Base-by-base conservation (phyloP, 2,888 invertebrate species). In the Chloroclysta siterata region DNA sequence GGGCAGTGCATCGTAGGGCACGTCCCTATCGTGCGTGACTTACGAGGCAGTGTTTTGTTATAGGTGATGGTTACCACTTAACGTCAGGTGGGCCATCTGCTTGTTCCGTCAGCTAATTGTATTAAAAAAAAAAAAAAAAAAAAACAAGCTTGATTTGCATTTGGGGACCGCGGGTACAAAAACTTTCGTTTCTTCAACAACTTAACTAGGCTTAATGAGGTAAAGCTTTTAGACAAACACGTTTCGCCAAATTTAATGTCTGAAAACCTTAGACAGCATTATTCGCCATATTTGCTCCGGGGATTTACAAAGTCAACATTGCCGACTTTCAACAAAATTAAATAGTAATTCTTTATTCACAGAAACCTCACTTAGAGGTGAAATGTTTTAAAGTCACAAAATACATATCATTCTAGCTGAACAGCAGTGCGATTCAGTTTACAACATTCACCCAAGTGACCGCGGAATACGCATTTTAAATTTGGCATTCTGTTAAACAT, bases 221-320 rank as follows among this genome's bases (percentile, higher is more conserved):
- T 75, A 84, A 89, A 87, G 88, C 89, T 89, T 88, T 89, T 85
- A 89, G 85, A 82, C 82, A 75, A 83, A 84, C 84, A 84, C 78
- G 82, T 81, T 83, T 72, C 72, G 71, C 66, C 72, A 78, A 80
- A 83, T 85, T 83, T 82, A 79, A 82, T 77, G 75, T 72, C 75
- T 78, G 74, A 71, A 76, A 75, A 72, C 73, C 66, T 78, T 76
- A 74, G 72, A 76, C 73, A 79, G 80, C 71, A 80, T 71, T 79
- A 78, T 82, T 78, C 73, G 82, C 77, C 79, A 79, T 84, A 79
- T 84, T 81, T 80, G 72, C 77, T 71, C 66, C 46, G 33, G 57
- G 73, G 75, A 80, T 82, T 79, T 76, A 79, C 73, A 70, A 69
- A 63, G 65, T 60, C 56, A 62, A 71, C 60, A 53, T 54, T 59